Evolutionary conservation across 2,888 invertebrate genomes (phyloP), one percentile per base, ranked within the genome.

Genomic region (Coecobrya sp.): DNA sequence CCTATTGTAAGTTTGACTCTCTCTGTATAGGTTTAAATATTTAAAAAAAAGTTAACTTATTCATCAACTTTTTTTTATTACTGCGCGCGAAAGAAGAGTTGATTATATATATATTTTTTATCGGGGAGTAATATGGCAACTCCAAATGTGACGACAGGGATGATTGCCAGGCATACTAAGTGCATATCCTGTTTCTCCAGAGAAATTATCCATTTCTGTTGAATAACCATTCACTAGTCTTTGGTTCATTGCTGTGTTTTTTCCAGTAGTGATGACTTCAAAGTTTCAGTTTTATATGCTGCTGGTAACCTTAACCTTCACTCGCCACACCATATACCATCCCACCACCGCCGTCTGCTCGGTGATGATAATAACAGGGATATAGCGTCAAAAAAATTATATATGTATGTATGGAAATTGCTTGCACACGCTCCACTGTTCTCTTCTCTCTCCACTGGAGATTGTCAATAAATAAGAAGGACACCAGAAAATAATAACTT

Each of bases 271-370:
- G 0, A n/a, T 4, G 59, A 19, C n/a, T 59, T 59, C 10, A 7
- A 2, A 5, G n/a, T 52, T 52, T 1, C 52, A 52, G 52, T 16
- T 52, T 10, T 52, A 19, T n/a, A 19, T 19, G 0, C 2, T 62
- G 62, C 5, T 62, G 62, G 62, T 68, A 68, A 68, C 68, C 68
- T 68, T 68, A 25, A 68, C 68, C 68, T 55, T 55, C 55, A 55
- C 55, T 55, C 36, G n/a, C 19, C 59, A 16, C 2, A 52, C 2
- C 11, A 52, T 52, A 52, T 52, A 11, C 52, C 2, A 10, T 13
- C n/a, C 19, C 19, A 59, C 16, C 16, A 59, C 16, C n/a, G 59
- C 4, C 30, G 30, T 30, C 68, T 62, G 62, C 52, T 5, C 11
- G 36, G 3, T n/a, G n/a, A n/a, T n/a, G n/a, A n/a, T n/a, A n/a